Evolutionary conservation across 1,140 invertebrate genomes (phyloP), one percentile per base, ranked within the genome.

Genomic region (Apis laboriosa): DNA sequence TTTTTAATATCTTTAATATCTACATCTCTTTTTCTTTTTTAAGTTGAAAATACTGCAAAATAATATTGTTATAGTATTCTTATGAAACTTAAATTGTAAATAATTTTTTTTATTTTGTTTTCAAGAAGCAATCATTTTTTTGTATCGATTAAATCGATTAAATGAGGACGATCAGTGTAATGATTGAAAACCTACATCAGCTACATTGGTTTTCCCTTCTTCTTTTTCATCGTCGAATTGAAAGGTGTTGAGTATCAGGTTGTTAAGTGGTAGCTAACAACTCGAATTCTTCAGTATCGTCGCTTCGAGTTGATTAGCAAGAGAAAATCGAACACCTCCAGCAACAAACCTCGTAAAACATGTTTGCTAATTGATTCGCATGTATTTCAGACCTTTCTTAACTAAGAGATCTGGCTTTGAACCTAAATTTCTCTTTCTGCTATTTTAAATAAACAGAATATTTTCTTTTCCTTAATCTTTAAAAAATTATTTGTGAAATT

Each of bases 181-280:
- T 15, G 53, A 78, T 58, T 43, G 55, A 28, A 74, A 66, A 77
- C 49, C 12, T 60, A 11, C 61, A 72, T 15, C 53, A 64, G 24
- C 17, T 12, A 68, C 55, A 43, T 60, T 24, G 24, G 49, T 49
- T 61, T 77, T 77, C 51, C 11, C 58, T 61, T 83, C 28, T 60
- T 34, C 21, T 67, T 75, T 53, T 19, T 51, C 72, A 77, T 68
- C 53, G 24, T 58, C 4, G 13, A 21, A 75, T 70, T 24, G 77
- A 80, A 80, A 75, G 66, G 82, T 64, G 56, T 85, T 55, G 75
- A 76, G 75, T 75, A 70, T 68, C 75, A 58, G 51, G 68, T 78
- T 56, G 74, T 81, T 86, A 86, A 86, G 81, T 80, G 71, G 63
- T 11, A 55, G 84, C 81, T 86, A 86, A 84, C 84, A 75, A 73